phyloP scores from a whole-genome alignment of 2,113 vertebrate genomes.

The Pygathrix nemaeus region DNA sequence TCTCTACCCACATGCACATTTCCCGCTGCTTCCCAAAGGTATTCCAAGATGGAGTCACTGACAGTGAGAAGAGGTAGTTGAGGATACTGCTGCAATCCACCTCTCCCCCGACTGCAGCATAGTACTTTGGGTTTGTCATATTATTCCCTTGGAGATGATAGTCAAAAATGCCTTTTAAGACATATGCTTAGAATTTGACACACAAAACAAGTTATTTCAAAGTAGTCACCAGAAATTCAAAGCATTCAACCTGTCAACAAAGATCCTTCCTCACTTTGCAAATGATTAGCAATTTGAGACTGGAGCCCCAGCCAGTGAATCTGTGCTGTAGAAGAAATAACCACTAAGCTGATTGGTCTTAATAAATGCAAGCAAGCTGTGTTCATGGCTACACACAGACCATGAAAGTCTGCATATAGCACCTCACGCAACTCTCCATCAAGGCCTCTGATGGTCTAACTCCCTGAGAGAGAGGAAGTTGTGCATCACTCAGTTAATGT shows the following conservation, averaged over 20 bases:
- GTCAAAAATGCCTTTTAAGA: conserved; percentile 28
- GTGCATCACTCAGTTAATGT: conserved; percentile 42
- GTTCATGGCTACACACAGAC: background rate
- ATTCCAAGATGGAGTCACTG: conserved; percentile 36
- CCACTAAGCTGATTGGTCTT: conserved; percentile 27
- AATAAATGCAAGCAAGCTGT: conserved; percentile 41
- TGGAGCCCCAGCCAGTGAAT: conserved; percentile 39
- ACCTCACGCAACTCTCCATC: conserved; percentile 16
- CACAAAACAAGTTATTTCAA: conserved; percentile 50
- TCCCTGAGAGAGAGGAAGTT: conserved; percentile 48
- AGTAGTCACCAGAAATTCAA: conserved; percentile 55
- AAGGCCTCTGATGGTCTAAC: conserved; percentile 4
- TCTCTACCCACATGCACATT: conserved; percentile 8
- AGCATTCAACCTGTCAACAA: conserved; percentile 37
- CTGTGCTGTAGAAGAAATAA: conserved; percentile 39
- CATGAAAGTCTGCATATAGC: background rate
- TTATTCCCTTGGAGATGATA: conserved; percentile 39
- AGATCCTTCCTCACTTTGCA: conserved; percentile 42
- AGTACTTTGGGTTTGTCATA: conserved; percentile 54
- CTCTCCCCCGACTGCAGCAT: background rate
- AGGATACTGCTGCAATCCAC: background rate
- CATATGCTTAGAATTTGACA: conserved; percentile 35
- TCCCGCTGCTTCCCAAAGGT: conserved; percentile 38
- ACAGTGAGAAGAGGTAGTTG: conserved; percentile 62
- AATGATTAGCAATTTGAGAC: conserved; percentile 38